These are phyloP conservation scores for Pachyrhynchus sulphureomaculatus DNA, from an alignment of 1,140 invertebrate genomes.

Conservation along the genomic window DNA sequence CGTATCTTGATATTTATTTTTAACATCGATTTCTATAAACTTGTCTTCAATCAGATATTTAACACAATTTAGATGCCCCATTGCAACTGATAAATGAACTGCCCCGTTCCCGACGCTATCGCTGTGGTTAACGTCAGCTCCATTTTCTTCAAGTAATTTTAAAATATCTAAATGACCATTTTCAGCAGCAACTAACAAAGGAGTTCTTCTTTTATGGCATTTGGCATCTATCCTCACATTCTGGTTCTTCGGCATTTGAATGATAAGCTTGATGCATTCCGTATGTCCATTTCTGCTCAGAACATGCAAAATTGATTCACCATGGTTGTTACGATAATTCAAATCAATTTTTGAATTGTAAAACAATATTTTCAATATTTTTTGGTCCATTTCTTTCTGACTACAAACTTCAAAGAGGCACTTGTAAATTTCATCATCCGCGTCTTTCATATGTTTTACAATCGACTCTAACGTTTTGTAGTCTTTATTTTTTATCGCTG, in stretches of 20 bases:
- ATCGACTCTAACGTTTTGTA: too few species aligned
- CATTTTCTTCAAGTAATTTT: conserved; percentile 1
- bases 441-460: neutral
- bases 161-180: neutral
- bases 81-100: neutral
- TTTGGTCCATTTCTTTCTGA: neutral
- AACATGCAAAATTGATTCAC: neutral
- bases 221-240: neutral
- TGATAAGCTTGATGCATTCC: neutral
- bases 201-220: neutral
- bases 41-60: neutral
- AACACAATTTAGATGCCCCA: neutral
- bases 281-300: neutral
- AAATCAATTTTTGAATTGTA: neutral
- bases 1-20: neutral
- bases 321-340: neutral
- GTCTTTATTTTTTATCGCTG: too few species aligned
- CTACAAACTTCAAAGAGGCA: neutral
- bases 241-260: neutral
- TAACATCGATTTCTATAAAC: neutral
- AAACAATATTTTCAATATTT: neutral
- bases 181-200: neutral
- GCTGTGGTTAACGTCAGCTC: neutral
- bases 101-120: neutral
- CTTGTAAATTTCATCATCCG: neutral